Evolutionary conservation across 2,888 invertebrate genomes (phyloP), one percentile per base, ranked within the genome.

Genomic region (Drosophila fungiperda): DNA sequence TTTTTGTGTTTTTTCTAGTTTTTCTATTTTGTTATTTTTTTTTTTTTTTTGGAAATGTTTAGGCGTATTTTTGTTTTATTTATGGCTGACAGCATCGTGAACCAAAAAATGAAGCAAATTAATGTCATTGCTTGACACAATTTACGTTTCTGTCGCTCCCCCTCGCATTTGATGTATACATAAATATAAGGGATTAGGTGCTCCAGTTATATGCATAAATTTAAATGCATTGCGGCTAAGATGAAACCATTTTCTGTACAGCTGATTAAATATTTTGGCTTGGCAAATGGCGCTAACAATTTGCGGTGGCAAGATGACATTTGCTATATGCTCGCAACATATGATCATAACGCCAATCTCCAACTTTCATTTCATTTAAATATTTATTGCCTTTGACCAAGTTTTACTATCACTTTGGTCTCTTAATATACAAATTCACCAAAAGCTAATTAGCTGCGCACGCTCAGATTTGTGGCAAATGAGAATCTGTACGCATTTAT

Each of bases 71-170:
- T 57, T 42, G 48, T 38, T 66, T 85, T 78, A 82, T 85, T 85
- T 85, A 87, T 80, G 76, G 80, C 73, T 76, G 80, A 82, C 85
- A 82, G 76, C 82, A 64, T 58, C 50, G 60, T 42, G 58, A 76
- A 49, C 36, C 53, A 50, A 68, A 65, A 65, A 66, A 58, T 69
- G 64, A 68, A 65, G 57, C 68, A 70, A 82, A 82, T 82, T 80
- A 84, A 82, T 85, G 69, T 73, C 58, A 78, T 72, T 76, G 74
- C 82, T 73, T 78, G 84, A 87, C 87, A 85, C 76, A 87, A 80
- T 80, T 78, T 57, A 73, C 55, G 49, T 50, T 48, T 35, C 23
- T 40, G 20, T 38, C 9, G 53, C 17, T 42, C n/a, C 4, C 55
- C 63, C 40, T 52, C n/a, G 23, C 15, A 45, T 45, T 45, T 45